Evolutionary conservation across 2,797 vertebrate species (phyloP).

Genomic region (Acropternis orthonyx): DNA sequence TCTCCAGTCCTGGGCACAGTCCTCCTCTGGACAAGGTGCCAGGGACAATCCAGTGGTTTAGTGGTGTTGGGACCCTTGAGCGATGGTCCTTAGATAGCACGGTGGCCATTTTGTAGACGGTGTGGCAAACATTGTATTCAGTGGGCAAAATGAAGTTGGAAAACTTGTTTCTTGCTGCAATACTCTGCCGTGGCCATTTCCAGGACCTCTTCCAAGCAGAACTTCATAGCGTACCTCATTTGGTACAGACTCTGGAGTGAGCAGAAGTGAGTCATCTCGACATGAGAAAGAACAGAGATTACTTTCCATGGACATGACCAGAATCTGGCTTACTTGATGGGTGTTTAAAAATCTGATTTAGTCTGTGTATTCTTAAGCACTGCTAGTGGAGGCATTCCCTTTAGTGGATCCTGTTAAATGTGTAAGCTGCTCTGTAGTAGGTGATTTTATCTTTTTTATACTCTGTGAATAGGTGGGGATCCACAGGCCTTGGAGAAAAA

Average conservation of each 20-base stretch:
- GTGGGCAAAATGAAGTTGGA: background rate
- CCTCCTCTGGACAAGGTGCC: background rate
- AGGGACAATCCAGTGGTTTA: background rate
- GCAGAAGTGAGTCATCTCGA: background rate
- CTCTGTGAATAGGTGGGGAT: background rate
- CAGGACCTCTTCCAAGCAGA: background rate
- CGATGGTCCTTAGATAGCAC: background rate
- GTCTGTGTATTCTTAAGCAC: background rate
- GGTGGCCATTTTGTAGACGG: background rate
- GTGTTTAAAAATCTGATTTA: background rate
- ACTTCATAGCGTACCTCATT: rapidly evolving
- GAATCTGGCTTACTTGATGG: background rate
- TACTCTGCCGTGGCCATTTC: background rate
- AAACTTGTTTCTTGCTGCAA: background rate
- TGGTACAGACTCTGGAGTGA: rapidly evolving
- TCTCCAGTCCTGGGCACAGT: background rate
- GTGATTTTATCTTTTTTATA: background rate
- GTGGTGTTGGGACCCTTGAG: background rate
- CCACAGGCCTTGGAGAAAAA: background rate
- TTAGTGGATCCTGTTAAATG: background rate
- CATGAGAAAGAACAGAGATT: background rate
- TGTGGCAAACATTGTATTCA: background rate
- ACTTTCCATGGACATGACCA: background rate
- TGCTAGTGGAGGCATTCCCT: background rate
- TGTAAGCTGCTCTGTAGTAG: background rate